Percentiles rank a stretch among this genome's conserved stretches.
Evolutionary conservation across 2,113 vertebrate species (phyloP).

Genomic region (Heliornis fulica): DNA sequence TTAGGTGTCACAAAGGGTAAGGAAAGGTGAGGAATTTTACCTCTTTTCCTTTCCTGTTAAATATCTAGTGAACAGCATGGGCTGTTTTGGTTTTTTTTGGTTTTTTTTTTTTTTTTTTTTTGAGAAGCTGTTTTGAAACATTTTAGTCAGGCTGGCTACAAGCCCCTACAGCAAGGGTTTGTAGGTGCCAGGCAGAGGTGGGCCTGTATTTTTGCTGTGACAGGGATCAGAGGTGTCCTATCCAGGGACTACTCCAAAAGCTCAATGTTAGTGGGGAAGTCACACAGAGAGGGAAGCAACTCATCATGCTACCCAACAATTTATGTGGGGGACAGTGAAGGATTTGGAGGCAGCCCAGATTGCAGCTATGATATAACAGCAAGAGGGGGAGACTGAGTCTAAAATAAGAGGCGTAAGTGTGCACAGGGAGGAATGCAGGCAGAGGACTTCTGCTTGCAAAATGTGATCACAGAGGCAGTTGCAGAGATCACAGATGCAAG

Average conservation of each 20-base stretch:
- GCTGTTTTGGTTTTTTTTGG: neutral
- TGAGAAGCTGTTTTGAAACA: neutral
- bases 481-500: neutral
- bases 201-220: accelerated
- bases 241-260: neutral
- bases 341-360: neutral
- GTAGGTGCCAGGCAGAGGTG: neutral
- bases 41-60: neutral
- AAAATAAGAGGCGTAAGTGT: neutral
- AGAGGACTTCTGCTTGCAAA: neutral
- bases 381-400: neutral
- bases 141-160: neutral
- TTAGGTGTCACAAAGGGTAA: neutral
- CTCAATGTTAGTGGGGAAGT: neutral
- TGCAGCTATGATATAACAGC: neutral
- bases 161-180: neutral
- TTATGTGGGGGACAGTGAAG: neutral
- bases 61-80: neutral
- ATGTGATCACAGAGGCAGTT: neutral
- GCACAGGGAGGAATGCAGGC: neutral
- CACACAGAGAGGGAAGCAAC: neutral
- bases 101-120: neutral
- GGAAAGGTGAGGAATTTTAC: neutral
- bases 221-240: neutral
- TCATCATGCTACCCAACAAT: neutral